A percentile compares a stretch with the other conserved stretches of the same genome.
Evolutionary conservation across 2,888 invertebrate genomes (phyloP).

Genomic region (Lasioglossum calceatum): DNA sequence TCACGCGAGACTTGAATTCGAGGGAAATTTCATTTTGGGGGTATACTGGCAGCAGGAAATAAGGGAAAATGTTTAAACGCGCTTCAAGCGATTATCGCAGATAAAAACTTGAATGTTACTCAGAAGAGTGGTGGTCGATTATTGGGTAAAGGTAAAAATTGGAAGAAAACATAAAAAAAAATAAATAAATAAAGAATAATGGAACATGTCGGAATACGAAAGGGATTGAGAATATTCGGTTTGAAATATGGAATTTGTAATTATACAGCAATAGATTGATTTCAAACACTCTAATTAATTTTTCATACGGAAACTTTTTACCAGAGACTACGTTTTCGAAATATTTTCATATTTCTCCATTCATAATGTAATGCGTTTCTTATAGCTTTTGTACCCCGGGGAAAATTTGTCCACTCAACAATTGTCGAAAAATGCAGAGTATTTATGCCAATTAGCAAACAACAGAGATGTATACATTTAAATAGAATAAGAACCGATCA

Average conservation of each 20-base stretch:
- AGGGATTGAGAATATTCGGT: constrained; percentile 41
- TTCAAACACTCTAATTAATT: constrained; percentile 60
- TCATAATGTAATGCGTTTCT: constrained; percentile 74
- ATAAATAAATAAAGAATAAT: neutral
- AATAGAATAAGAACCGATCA: constrained; percentile 81
- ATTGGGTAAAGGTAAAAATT: constrained; percentile 40
- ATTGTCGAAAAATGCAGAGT: constrained; percentile 81
- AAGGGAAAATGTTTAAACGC: constrained; percentile 32
- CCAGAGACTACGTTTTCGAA: constrained; percentile 57
- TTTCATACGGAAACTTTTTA: constrained; percentile 55
- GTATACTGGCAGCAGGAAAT: constrained; percentile 36
- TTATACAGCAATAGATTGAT: constrained; percentile 52
- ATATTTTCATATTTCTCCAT: constrained; percentile 65
- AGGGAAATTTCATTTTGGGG: constrained; percentile 55
- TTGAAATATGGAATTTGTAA: constrained; percentile 48
- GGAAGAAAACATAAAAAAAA: neutral
- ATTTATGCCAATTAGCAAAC: constrained; percentile 83
- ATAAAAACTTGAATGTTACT: constrained; percentile 34
- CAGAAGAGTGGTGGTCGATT: constrained; percentile 44
- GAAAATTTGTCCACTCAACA: constrained; percentile 78
- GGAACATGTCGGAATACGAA: constrained; percentile 42
- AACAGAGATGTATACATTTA: constrained; percentile 83
- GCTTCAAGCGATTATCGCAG: constrained; percentile 31
- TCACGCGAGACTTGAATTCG: constrained; percentile 56
- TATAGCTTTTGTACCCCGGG: constrained; percentile 68